Evolutionary conservation across 2,113 vertebrate species (phyloP).

Genomic region (Pristiophorus japonicus): DNA sequence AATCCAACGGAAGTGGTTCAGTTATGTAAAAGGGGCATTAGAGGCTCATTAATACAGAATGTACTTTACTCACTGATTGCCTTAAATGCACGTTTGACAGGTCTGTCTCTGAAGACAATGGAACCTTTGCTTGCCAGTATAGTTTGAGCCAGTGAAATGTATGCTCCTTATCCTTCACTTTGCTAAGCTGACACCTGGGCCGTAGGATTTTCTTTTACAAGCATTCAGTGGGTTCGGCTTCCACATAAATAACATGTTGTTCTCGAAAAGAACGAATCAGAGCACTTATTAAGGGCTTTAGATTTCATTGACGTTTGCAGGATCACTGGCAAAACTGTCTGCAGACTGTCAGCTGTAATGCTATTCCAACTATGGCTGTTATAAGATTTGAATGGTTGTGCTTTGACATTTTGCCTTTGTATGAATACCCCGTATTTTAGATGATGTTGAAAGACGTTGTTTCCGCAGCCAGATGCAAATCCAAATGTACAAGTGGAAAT

Average conservation of each 20-base stretch:
- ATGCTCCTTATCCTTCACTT: not conserved
- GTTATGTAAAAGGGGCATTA: not conserved
- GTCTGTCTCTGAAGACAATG: not conserved
- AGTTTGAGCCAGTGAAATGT: not conserved
- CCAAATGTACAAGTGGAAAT: slow-evolving; percentile 3
- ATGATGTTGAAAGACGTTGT: slow-evolving; percentile 21
- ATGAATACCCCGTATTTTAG: slow-evolving; percentile 26
- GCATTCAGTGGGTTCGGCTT: not conserved
- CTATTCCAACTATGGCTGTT: slow-evolving; percentile 10
- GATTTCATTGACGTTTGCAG: not conserved
- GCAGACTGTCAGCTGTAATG: slow-evolving; percentile 13
- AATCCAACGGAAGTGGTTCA: not conserved
- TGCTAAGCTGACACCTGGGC: not conserved
- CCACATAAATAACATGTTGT: slow-evolving; percentile 11
- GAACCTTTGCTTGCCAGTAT: not conserved
- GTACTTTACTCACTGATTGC: not conserved
- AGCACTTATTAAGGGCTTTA: slow-evolving; percentile 9
- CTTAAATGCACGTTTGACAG: not conserved
- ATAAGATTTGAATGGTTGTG: slow-evolving; percentile 1
- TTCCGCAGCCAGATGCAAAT: not conserved
- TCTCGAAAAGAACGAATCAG: slow-evolving; percentile 8
- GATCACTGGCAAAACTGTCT: slow-evolving; percentile 26
- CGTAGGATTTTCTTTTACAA: not conserved
- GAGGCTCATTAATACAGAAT: not conserved
- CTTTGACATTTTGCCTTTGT: slow-evolving; percentile 24